A percentile compares a stretch with the other conserved stretches of the same genome.
Evolutionary conservation across 2,888 invertebrate genomes (phyloP).

Genomic region (Oxycera nigricornis): DNA sequence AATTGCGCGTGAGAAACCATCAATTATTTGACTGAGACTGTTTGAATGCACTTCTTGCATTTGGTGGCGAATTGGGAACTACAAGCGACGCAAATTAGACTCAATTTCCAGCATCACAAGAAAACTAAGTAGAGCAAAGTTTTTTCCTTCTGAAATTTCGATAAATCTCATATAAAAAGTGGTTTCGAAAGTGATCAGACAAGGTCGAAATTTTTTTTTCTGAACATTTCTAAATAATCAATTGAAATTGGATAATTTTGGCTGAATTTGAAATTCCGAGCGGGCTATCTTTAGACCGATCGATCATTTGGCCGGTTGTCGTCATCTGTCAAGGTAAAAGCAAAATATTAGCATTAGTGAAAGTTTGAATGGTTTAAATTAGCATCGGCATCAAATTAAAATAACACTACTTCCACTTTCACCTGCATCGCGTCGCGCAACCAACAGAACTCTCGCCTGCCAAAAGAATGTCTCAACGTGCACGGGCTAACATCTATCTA

Average conservation of each 20-base stretch:
- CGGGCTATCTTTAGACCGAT: not conserved
- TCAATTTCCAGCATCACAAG: too few relatives aligned
- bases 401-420: constrained; percentile 31
- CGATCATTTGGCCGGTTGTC: constrained; percentile 15
- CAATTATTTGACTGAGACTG: too few relatives aligned
- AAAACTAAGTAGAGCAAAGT: too few relatives aligned
- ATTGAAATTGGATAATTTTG: constrained; percentile 14
- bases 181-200: constrained; percentile 31
- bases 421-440: not conserved
- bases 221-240: constrained; percentile 10
- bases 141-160: not conserved
- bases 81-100: not conserved
- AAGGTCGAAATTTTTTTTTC: constrained; percentile 25
- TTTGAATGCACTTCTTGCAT: too few relatives aligned
- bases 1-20: too few relatives aligned
- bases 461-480: constrained; percentile 28
- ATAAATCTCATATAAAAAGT: not conserved
- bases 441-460: not conserved
- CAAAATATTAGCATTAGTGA: constrained; percentile 31
- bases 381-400: constrained; percentile 20
- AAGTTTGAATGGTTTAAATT: constrained; percentile 23
- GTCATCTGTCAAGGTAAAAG: constrained; percentile 37
- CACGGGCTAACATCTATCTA: not conserved
- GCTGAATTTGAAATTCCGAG: constrained; percentile 35
- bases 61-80: not conserved